phyloP scores from a whole-genome alignment of 2,888 invertebrate genomes.

The Drosophila fulvimacula region DNA sequence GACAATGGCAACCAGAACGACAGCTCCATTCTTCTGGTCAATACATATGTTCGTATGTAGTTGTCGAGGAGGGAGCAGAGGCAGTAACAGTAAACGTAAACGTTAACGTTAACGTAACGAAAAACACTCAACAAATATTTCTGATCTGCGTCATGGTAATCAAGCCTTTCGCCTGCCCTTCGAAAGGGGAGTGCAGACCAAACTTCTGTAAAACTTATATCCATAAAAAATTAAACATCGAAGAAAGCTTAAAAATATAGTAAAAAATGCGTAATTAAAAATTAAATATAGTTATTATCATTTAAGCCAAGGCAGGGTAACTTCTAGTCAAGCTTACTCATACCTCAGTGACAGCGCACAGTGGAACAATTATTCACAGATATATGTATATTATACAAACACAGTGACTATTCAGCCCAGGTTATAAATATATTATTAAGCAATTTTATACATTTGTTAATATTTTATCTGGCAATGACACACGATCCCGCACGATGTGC shows the following conservation, averaged over 20 bases:
- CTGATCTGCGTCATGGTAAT: conserved; percentile 77
- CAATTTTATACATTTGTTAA: not conserved
- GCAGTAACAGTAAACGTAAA: conserved; percentile 32
- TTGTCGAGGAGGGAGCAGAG: not conserved
- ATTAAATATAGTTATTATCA: not conserved
- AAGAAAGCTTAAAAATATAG: not conserved
- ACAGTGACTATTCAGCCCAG: not conserved
- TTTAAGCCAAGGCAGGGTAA: conserved; percentile 16
- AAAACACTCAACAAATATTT: conserved; percentile 52
- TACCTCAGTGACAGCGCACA: conserved; percentile 25
- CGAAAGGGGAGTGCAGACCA: not conserved
- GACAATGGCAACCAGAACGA: conserved; percentile 63
- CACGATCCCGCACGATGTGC: conserved; percentile 8
- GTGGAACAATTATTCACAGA: conserved; percentile 27
- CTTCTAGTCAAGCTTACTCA: not conserved
- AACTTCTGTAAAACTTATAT: not conserved
- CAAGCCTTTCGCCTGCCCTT: conserved; percentile 56
- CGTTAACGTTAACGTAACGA: conserved; percentile 34
- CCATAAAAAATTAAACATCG: not conserved
- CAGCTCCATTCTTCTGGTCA: conserved; percentile 50
- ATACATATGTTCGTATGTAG: not conserved
- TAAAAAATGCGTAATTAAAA: too few relatives aligned
- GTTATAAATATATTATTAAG: not conserved
- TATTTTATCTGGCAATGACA: conserved; percentile 13
- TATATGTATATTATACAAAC: conserved; percentile 1